A percentile compares a stretch with the other conserved stretches of the same genome.
Conservation (phyloP, 2,797 vertebrate genomes). For the Lithobates sylvaticus region DNA sequence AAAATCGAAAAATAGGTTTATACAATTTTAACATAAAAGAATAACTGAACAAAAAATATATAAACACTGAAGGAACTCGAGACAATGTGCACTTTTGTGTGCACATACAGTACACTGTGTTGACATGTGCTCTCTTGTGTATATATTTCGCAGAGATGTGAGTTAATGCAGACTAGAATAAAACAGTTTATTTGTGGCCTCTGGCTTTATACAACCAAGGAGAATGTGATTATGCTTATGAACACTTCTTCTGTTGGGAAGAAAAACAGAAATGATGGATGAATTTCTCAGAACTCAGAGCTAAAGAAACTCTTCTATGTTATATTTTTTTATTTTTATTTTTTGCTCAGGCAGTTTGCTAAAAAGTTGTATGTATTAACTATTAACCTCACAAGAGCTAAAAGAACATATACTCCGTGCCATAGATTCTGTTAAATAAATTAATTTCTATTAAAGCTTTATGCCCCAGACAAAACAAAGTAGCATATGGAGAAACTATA, state of each 20-base stretch:
- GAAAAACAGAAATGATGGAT: slow-evolving; percentile 55
- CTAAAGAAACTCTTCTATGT: slow-evolving; percentile 28
- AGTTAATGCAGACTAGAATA: slow-evolving; percentile 53
- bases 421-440: neutral
- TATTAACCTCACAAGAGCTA: slow-evolving; percentile 3
- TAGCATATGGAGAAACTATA: neutral
- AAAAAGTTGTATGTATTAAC: slow-evolving; percentile 27
- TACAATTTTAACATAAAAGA: slow-evolving; percentile 34
- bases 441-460: neutral
- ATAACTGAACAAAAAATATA: slow-evolving; percentile 28
- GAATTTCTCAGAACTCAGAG: slow-evolving; percentile 45
- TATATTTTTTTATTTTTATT: slow-evolving; percentile 17
- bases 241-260: slow-evolving; percentile 56
- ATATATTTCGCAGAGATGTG: slow-evolving; percentile 50
- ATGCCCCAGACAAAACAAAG: neutral
- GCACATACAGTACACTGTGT: slow-evolving; percentile 29
- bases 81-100: slow-evolving; percentile 48
- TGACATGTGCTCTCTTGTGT: slow-evolving; percentile 55
- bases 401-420: neutral
- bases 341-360: slow-evolving; percentile 17
- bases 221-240: slow-evolving; percentile 59
- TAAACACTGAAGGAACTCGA: slow-evolving; percentile 19
- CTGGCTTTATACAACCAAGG: slow-evolving; percentile 42
- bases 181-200: slow-evolving; percentile 52
- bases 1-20: slow-evolving; percentile 8